phyloP scores from a whole-genome alignment of 2,888 invertebrate species.

The Eupithecia exiguata region DNA sequence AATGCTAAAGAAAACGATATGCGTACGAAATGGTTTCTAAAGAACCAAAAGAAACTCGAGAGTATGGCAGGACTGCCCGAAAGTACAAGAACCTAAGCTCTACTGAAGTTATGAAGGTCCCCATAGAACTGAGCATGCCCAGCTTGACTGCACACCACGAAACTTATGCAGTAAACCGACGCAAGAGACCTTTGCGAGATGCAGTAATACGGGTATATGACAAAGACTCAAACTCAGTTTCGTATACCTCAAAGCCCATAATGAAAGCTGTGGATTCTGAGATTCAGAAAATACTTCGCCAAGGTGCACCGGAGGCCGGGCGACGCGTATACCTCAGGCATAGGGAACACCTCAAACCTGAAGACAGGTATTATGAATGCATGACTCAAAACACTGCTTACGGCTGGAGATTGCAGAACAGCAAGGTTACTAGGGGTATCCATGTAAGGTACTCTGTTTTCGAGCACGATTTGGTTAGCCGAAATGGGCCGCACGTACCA shows the following conservation, averaged over 20 bases:
- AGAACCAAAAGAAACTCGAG: constrained; percentile 33
- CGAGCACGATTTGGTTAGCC: constrained; percentile 24
- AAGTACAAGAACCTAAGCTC: constrained; percentile 23
- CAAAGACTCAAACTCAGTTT: background rate
- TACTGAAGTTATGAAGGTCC: constrained; percentile 23
- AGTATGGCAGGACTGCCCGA: constrained; percentile 22
- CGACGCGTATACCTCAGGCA: constrained; percentile 43
- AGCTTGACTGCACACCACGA: constrained; percentile 24
- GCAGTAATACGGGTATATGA: constrained; percentile 17
- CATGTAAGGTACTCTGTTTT: constrained; percentile 34
- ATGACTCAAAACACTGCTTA: constrained; percentile 45
- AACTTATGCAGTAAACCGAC: constrained; percentile 26
- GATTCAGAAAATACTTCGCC: constrained; percentile 22
- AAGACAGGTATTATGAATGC: constrained; percentile 47
- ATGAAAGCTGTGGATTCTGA: constrained; percentile 38
- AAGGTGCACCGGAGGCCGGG: constrained; percentile 33
- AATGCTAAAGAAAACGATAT: constrained; percentile 38
- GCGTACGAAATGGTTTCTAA: constrained; percentile 45
- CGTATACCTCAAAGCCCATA: constrained; percentile 5
- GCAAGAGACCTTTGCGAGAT: constrained; percentile 28
- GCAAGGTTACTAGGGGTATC: constrained; percentile 20
- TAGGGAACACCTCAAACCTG: constrained; percentile 44
- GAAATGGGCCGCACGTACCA: constrained; percentile 41
- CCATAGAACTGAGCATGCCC: constrained; percentile 25
- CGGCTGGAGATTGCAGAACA: constrained; percentile 49